Base-by-base conservation (phyloP, 2,113 vertebrate species). In the Herpailurus yagouaroundi region DNA sequence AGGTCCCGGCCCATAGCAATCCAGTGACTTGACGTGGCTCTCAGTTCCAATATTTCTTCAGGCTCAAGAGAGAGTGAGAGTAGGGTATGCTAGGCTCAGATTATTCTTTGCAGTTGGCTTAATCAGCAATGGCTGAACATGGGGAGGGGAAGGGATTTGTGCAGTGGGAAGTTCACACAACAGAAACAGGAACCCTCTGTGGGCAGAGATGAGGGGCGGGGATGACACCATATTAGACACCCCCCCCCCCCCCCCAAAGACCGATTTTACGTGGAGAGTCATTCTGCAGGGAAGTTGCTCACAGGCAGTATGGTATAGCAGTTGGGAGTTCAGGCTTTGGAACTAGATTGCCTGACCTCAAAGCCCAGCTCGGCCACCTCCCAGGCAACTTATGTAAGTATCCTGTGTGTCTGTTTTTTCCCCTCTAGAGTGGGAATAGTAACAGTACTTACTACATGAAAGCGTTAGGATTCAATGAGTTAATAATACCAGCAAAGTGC, bases 401-500 rank as follows among this genome's bases (percentile, higher is more conserved):
- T n/a, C 68, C 27, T 66, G 10, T 83, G 48, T 79, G 60, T 83
- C 80, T 97, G 31, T 77, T 63, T 68, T 13, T 33, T 88, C 74
- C 63, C 29, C 36, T 95, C 41, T 25, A 48, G 81, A 79, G 41
- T 25, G 29, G 21, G 21, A 55, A 87, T 79, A 86, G 27, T 71
- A 74, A 80, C n/a, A 74, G 25, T 74, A 64, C 64, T 50, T 74
- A 79, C 48, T 52, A 33, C 23, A 12, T n/a, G n/a, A 94, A 33
- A 87, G n/a, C 38, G 57, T 64, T 69, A 66, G 18, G 27, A 68
- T 73, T 69, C 73, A 68, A 69, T 71, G 71, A 93, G 63, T 63
- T 97, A 84, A 86, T 97, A 84, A 86, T 79, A 63, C 33, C 50
- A 82, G 50, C n/a, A 71, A 81, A 76, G 69, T 57, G 8, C 27